Percentiles rank a stretch among this genome's conserved stretches.
These are phyloP conservation scores for Mizuhopecten yessoensis DNA, from an alignment of 1,140 invertebrate species.

Conservation along the genomic window DNA sequence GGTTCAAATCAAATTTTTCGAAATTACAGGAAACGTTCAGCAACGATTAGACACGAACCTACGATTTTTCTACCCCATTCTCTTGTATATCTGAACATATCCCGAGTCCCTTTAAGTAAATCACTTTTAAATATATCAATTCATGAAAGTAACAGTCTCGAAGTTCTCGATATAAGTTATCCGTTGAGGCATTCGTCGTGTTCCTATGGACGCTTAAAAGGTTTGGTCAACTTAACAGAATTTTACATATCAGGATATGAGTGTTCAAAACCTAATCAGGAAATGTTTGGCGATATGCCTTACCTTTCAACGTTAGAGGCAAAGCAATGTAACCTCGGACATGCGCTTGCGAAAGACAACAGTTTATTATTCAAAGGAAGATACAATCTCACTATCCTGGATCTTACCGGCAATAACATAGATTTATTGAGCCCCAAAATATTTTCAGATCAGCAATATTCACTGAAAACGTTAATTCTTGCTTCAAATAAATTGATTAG, in stretches of 20 bases:
- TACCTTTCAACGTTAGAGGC: neutral
- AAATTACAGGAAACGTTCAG: no score
- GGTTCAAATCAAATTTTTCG: no score
- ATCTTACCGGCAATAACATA: neutral
- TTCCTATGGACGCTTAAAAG: neutral
- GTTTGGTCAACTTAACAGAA: neutral
- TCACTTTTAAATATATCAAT: neutral
- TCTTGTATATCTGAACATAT: neutral
- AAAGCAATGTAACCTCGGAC: neutral
- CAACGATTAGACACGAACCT: neutral
- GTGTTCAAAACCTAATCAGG: neutral
- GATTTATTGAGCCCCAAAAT: neutral
- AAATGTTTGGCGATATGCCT: neutral
- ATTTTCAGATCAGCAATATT: neutral
- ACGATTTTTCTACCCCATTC: neutral
- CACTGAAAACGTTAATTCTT: neutral
- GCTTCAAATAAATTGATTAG: neutral
- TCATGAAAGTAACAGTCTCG: neutral
- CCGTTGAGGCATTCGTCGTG: neutral
- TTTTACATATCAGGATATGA: neutral
- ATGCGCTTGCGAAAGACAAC: neutral
- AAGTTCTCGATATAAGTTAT: neutral
- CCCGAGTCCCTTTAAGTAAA: neutral
- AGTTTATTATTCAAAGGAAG: neutral
- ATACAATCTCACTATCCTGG: neutral